Percentiles rank a stretch among this genome's conserved stretches.
phyloP scores from a whole-genome alignment of 2,888 invertebrate genomes.

The Epirrhoe alternata region DNA sequence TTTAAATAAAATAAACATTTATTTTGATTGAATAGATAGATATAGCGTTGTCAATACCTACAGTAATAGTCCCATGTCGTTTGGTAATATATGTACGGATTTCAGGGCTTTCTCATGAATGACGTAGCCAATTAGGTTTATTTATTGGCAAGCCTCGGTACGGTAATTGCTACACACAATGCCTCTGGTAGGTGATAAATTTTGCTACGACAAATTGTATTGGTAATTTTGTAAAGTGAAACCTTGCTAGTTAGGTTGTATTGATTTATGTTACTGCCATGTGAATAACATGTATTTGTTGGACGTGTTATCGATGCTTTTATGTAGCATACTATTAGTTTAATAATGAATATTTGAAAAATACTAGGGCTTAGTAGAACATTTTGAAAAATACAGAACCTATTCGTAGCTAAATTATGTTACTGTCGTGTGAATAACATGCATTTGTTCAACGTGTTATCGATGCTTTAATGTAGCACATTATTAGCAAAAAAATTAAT shows the following conservation, averaged over 20 bases:
- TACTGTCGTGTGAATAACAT: background rate
- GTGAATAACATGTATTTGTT: too few relatives aligned
- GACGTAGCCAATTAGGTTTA: conserved; percentile 70
- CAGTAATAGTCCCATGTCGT: conserved; percentile 22
- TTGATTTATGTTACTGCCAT: conserved; percentile 3
- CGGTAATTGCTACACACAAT: conserved; percentile 47
- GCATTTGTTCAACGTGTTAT: too few relatives aligned
- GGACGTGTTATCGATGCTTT: too few relatives aligned
- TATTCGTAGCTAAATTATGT: too few relatives aligned
- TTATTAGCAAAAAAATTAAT: too few relatives aligned
- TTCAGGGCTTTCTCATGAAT: conserved; percentile 56
- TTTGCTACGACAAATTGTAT: conserved; percentile 32
- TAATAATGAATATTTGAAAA: too few relatives aligned
- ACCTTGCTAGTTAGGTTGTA: conserved; percentile 10
- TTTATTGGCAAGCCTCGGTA: conserved; percentile 58
- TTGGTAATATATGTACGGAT: conserved; percentile 45
- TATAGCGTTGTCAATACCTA: background rate
- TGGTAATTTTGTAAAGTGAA: conserved; percentile 26
- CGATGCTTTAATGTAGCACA: too few relatives aligned
- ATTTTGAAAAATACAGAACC: too few relatives aligned
- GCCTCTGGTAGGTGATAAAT: conserved; percentile 38
- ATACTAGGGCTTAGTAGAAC: too few relatives aligned
- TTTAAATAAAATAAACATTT: too few relatives aligned
- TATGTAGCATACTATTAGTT: too few relatives aligned
- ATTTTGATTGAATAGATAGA: too few relatives aligned